A percentile compares a stretch with the other conserved stretches of the same genome.
phyloP scores from a whole-genome alignment of 2,888 invertebrate genomes.

The Macaria notata region DNA sequence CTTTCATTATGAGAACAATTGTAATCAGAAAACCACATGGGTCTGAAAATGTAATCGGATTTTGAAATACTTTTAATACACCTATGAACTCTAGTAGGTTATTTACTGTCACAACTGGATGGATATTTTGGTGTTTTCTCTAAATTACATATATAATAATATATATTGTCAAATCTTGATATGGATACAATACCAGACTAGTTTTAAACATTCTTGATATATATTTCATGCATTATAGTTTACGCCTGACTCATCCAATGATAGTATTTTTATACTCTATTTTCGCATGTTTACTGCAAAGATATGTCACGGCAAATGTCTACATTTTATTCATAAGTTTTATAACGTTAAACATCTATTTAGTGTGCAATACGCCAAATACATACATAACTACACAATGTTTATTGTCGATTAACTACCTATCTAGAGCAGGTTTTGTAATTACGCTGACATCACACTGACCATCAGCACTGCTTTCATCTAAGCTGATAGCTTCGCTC shows the following conservation, averaged over 20 bases:
- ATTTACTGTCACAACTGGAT: too few species aligned
- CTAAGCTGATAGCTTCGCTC: too few species aligned
- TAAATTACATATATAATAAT: too few species aligned
- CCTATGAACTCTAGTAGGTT: too few species aligned
- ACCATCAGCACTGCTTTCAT: too few species aligned
- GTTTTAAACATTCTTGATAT: constrained; percentile 36
- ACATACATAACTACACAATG: constrained; percentile 55
- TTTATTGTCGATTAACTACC: constrained; percentile 59
- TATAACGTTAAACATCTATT: constrained; percentile 56
- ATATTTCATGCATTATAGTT: too few species aligned
- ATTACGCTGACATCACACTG: too few species aligned
- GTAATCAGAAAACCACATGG: constrained; percentile 7
- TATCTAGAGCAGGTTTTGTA: constrained; percentile 31
- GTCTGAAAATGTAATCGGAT: too few species aligned
- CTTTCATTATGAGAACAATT: background rate
- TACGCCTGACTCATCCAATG: background rate
- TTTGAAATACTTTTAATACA: too few species aligned
- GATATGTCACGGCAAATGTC: constrained; percentile 64
- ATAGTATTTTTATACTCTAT: constrained; percentile 8
- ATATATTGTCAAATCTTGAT: constrained; percentile 11
- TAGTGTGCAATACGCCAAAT: constrained; percentile 61
- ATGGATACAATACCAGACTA: constrained; percentile 36
- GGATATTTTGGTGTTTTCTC: too few species aligned
- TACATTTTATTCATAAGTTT: constrained; percentile 49
- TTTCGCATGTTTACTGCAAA: constrained; percentile 42